These are phyloP conservation scores for Xiphorhynchus erythropygius DNA, from an alignment of 2,797 vertebrate species.

Conservation along the genomic window DNA sequence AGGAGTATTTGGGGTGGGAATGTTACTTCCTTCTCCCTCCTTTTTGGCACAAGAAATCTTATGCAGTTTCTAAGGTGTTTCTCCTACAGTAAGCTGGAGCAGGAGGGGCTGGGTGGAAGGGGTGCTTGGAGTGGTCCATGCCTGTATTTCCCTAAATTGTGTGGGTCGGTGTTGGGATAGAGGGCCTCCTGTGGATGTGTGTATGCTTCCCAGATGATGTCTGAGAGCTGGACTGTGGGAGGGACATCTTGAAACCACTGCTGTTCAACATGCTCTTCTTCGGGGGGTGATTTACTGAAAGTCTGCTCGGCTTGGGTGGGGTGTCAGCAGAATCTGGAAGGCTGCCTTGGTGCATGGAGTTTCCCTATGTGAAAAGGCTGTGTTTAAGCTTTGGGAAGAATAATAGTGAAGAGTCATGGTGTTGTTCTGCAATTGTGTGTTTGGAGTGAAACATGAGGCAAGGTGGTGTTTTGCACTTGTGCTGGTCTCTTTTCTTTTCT, in stretches of 20 bases:
- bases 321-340: neutral
- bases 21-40: neutral
- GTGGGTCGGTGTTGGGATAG: neutral
- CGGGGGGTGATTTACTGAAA: neutral
- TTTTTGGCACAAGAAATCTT: neutral
- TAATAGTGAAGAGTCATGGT: neutral
- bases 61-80: neutral
- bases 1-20: neutral
- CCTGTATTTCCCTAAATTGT: neutral
- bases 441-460: neutral
- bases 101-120: neutral
- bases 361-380: neutral
- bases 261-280: neutral
- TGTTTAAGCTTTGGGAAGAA: neutral
- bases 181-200: neutral
- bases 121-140: neutral
- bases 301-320: neutral
- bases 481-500: neutral
- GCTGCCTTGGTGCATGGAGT: neutral
- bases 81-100: neutral
- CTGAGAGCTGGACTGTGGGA: neutral
- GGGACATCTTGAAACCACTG: neutral
- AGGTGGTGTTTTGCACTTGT: neutral
- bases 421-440: neutral
- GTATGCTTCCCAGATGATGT: neutral